These are phyloP conservation scores for Micrastur ruficollis DNA, from an alignment of 2,797 vertebrate species.

Conservation along the genomic window DNA sequence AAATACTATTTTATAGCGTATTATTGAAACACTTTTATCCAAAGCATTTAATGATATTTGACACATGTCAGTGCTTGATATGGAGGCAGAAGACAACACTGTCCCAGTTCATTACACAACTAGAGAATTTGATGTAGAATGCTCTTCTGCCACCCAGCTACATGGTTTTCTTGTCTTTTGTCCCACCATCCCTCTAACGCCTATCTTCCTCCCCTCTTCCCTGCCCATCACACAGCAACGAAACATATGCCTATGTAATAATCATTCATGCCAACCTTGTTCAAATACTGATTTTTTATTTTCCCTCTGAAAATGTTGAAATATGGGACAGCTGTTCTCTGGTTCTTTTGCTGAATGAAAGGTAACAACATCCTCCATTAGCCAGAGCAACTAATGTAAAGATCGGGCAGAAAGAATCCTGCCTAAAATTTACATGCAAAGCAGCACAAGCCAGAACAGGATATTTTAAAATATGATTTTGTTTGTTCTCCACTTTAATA, in stretches of 20 bases:
- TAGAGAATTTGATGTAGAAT: background rate
- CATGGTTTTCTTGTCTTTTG: background rate
- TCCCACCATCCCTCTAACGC: background rate
- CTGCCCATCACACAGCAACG: background rate
- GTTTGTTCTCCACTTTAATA: slow-evolving; percentile 27
- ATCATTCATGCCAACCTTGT: background rate
- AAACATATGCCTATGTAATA: background rate
- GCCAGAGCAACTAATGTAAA: background rate
- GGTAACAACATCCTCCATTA: background rate
- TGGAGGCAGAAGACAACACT: background rate
- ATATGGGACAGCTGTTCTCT: background rate
- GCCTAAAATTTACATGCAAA: background rate
- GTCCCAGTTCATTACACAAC: background rate
- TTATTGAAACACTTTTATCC: background rate
- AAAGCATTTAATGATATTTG: background rate
- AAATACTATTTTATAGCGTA: background rate
- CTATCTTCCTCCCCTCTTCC: background rate
- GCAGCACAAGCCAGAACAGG: slow-evolving; percentile 1
- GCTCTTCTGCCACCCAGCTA: background rate
- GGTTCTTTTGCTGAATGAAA: background rate
- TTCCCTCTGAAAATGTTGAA: background rate
- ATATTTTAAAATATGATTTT: slow-evolving; percentile 6
- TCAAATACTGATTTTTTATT: background rate
- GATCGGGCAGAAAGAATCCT: background rate
- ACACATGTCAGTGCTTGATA: background rate